Base-by-base conservation (phyloP, 2,113 vertebrate genomes). In the Percina caprodes region DNA sequence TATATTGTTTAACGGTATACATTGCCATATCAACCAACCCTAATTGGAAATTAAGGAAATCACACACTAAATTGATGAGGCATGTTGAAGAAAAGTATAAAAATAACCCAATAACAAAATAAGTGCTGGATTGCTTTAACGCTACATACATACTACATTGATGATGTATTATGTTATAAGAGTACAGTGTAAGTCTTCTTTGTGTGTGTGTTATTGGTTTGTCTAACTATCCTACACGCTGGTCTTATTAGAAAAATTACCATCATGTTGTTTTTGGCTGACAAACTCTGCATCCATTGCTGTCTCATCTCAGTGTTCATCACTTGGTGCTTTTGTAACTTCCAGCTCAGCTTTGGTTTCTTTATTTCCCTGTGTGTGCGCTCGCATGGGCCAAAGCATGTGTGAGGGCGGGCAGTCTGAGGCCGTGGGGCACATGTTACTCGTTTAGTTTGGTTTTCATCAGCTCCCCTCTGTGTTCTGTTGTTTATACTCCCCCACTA, bases 401-500 rank as follows among this genome's bases (percentile, higher is more conserved):
- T 86, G 71, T 90, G 80, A 88, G 71, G 81, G 83, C 77, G 12
- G 76, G 80, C 89, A 80, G 73, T 83, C 74, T 82, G 82, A 85
- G 86, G 84, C 87, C 74, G 21, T 7, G 12, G 79, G 88, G 84
- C 92, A 92, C 90, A 92, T 92, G 91, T 89, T 91, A 88, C 78
- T 86, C 66, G 88, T 93, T 93, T 92, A 81, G 74, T 91, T 92
- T 88, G 86, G 72, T 88, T 93, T 93, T 92, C 82, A 89, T 88
- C 88, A 87, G 79, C 89, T 87, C 81, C 89, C 84, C 86, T 91
- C 85, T 85, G 86, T 79, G 86, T 73, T 86, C 80, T 88, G 79
- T 82, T 92, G 83, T 93, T 92, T 92, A 88, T 90, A 74, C 82
- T 89, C 59, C 84, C 77, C 74, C 54, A 35, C 62, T 77, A 46